phyloP scores from a whole-genome alignment of 2,797 vertebrate species.

The Microchirus variegatus region DNA sequence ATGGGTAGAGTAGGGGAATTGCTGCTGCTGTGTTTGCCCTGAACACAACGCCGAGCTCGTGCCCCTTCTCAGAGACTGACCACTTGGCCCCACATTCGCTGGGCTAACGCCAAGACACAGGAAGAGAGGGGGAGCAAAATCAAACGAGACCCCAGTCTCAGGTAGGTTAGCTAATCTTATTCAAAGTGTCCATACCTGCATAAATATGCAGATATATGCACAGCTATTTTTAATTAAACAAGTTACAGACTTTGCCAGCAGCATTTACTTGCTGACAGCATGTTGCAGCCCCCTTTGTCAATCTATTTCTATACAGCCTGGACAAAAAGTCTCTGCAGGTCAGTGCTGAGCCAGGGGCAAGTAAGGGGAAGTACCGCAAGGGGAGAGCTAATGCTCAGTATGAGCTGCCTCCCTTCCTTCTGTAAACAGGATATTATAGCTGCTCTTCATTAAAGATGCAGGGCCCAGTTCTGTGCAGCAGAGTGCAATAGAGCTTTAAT shows the following conservation, averaged over 20 bases:
- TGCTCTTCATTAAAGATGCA: constrained; percentile 83
- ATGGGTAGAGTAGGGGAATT: constrained; percentile 83
- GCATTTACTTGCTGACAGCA: constrained; percentile 33
- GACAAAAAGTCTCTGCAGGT: constrained; percentile 45
- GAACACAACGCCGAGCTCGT: constrained; percentile 67
- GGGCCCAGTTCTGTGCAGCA: constrained; percentile 74
- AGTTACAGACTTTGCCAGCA: background rate
- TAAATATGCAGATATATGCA: constrained; percentile 2
- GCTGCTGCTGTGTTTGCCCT: constrained; percentile 78
- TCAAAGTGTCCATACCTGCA: too few species aligned
- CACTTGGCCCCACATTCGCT: constrained; percentile 69
- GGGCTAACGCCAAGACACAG: constrained; percentile 57
- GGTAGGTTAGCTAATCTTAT: too few species aligned
- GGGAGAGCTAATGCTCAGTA: constrained; percentile 68
- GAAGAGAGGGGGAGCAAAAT: constrained; percentile 14
- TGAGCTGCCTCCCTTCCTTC: constrained; percentile 67
- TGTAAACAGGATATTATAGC: constrained; percentile 82
- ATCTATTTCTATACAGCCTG: constrained; percentile 19
- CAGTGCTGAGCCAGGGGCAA: constrained; percentile 53
- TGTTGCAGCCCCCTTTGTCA: constrained; percentile 32
- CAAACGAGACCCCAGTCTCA: background rate
- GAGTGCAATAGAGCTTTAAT: constrained; percentile 88
- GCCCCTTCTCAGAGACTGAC: constrained; percentile 75
- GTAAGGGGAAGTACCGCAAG: constrained; percentile 58
- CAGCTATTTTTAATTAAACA: constrained; percentile 9